Percentiles rank a stretch among this genome's conserved stretches.
These are phyloP conservation scores for Tuta absoluta DNA, from an alignment of 2,888 invertebrate genomes.

Conservation along the genomic window DNA sequence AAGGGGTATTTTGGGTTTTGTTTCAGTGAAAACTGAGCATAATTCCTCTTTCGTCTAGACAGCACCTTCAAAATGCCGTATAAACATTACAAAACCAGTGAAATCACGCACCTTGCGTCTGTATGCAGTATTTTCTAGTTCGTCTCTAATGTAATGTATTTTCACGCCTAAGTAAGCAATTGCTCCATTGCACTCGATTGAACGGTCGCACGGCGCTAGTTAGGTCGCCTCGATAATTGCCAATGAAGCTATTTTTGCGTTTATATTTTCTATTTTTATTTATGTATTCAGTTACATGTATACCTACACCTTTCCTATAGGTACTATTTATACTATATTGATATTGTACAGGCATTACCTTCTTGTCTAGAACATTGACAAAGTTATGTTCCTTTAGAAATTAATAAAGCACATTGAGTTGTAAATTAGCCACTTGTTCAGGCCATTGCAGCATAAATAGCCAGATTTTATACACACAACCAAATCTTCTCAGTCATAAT, in stretches of 20 bases:
- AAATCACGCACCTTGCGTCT: background rate
- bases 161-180: conserved; percentile 56
- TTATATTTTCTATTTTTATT: conserved; percentile 23
- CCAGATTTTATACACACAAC: too few relatives aligned
- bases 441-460: too few relatives aligned
- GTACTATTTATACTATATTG: background rate
- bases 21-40: conserved; percentile 20
- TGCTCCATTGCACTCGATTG: conserved; percentile 71
- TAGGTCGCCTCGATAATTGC: conserved; percentile 57
- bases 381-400: too few relatives aligned
- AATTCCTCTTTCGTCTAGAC: background rate
- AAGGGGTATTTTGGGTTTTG: conserved; percentile 71
- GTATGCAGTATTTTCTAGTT: conserved; percentile 5
- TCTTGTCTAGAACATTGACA: too few relatives aligned
- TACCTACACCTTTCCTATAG: background rate
- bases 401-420: too few relatives aligned
- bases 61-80: background rate
- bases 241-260: conserved; percentile 64
- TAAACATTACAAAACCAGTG: background rate
- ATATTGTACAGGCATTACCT: too few relatives aligned
- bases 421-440: too few relatives aligned
- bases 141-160: conserved; percentile 34
- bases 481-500: too few relatives aligned
- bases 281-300: background rate
- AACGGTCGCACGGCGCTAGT: conserved; percentile 61